A percentile compares a stretch with the other conserved stretches of the same genome.
These are phyloP conservation scores for Micromys minutus DNA, from an alignment of 2,113 vertebrate genomes.

Conservation along the genomic window DNA sequence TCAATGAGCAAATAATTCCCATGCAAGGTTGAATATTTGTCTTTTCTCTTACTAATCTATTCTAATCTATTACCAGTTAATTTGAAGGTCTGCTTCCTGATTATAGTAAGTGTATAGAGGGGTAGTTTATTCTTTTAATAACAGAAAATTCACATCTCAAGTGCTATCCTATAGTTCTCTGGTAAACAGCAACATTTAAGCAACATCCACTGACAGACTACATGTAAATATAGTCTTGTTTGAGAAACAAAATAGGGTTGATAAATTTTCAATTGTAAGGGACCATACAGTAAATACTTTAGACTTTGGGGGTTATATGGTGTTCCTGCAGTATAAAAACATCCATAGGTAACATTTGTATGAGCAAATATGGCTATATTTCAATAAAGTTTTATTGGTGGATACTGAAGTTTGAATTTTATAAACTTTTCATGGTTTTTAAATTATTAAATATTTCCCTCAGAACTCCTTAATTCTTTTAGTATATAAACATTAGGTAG, in stretches of 20 bases:
- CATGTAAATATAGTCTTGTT: not conserved
- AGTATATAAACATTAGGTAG: not conserved
- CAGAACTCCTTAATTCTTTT: not conserved
- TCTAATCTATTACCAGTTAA: constrained; percentile 23
- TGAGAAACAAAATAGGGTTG: not conserved
- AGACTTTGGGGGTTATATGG: not conserved
- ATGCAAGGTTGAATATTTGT: not conserved
- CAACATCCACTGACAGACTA: not conserved
- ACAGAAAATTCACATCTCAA: not conserved
- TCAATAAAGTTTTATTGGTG: not conserved
- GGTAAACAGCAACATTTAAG: not conserved
- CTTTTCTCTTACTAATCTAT: not conserved
- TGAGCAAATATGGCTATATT: not conserved
- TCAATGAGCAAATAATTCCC: not conserved
- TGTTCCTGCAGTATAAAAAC: not conserved
- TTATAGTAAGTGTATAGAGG: not conserved
- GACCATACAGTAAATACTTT: not conserved
- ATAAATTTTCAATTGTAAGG: not conserved
- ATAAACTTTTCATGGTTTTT: not conserved
- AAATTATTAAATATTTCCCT: not conserved
- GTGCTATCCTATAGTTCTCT: not conserved
- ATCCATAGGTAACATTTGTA: not conserved
- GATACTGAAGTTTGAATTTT: constrained; percentile 8
- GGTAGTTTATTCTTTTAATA: not conserved
- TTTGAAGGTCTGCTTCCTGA: not conserved